Conservation (phyloP, 2,888 invertebrate genomes). For the Leptodirus hochenwartii region DNA sequence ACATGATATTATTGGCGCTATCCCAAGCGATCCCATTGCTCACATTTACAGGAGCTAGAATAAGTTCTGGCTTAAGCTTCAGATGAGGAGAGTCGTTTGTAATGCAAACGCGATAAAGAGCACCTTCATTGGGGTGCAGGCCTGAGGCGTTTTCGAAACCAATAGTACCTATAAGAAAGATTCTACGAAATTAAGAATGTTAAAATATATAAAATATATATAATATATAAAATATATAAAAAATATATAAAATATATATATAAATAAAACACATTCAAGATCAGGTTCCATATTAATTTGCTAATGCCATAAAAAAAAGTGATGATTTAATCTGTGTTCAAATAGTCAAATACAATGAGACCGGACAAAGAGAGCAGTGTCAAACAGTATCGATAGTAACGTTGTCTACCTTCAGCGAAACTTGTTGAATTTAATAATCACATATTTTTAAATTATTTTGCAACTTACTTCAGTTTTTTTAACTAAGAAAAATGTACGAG, state of each 20-base stretch:
- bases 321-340: no score
- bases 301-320: no score
- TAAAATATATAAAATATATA: background rate
- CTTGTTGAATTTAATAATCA: no score
- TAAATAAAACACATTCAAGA: no score
- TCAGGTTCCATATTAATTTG: no score
- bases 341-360: no score
- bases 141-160: constrained; percentile 32
- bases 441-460: no score
- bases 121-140: constrained; percentile 33
- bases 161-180: constrained; percentile 35
- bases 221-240: constrained; percentile 2
- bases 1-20: constrained; percentile 46
- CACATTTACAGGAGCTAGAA: constrained; percentile 34
- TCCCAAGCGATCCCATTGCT: constrained; percentile 72
- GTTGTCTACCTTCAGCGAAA: no score
- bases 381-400: no score
- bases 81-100: constrained; percentile 23
- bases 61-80: constrained; percentile 17
- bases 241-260: constrained; percentile 3
- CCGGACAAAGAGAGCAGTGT: no score
- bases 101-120: constrained; percentile 40
- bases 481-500: no score
- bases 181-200: constrained; percentile 2
- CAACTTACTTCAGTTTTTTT: constrained; percentile 4